phyloP scores from a whole-genome alignment of 2,113 vertebrate species.

The Ivindomyrus marchei region DNA sequence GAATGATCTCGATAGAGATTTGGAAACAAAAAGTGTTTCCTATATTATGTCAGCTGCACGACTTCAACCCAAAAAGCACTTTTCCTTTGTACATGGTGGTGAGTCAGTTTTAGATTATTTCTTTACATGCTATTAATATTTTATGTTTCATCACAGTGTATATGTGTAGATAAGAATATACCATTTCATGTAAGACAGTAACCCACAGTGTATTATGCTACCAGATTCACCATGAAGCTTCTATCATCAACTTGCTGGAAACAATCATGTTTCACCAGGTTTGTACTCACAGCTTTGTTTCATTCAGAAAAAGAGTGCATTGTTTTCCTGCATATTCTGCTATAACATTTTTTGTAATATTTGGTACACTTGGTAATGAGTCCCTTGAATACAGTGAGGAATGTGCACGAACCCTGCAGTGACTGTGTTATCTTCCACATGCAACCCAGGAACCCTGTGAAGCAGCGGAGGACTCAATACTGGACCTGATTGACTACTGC shows the following conservation, averaged over 20 bases:
- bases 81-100: slow-evolving; percentile 92
- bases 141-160: neutral
- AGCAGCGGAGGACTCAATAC: slow-evolving; percentile 72
- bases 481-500: slow-evolving; percentile 91
- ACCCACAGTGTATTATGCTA: neutral
- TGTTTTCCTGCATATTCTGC: neutral
- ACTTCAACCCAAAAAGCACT: slow-evolving; percentile 80
- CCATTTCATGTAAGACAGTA: neutral
- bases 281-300: slow-evolving; percentile 14
- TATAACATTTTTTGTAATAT: neutral
- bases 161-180: neutral
- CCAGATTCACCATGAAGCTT: slow-evolving; percentile 86
- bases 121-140: neutral
- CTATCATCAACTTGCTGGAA: slow-evolving; percentile 88
- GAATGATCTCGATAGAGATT: slow-evolving; percentile 79
- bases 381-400: neutral
- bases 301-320: neutral
- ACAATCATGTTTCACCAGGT: slow-evolving; percentile 89
- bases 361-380: neutral
- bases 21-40: slow-evolving; percentile 93
- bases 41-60: slow-evolving; percentile 74
- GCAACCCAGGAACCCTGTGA: slow-evolving; percentile 78
- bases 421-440: neutral
- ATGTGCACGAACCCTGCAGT: neutral
- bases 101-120: slow-evolving; percentile 45